These are phyloP conservation scores for Mormyrus lacerda DNA, from an alignment of 2,113 vertebrate genomes.

Conservation along the genomic window DNA sequence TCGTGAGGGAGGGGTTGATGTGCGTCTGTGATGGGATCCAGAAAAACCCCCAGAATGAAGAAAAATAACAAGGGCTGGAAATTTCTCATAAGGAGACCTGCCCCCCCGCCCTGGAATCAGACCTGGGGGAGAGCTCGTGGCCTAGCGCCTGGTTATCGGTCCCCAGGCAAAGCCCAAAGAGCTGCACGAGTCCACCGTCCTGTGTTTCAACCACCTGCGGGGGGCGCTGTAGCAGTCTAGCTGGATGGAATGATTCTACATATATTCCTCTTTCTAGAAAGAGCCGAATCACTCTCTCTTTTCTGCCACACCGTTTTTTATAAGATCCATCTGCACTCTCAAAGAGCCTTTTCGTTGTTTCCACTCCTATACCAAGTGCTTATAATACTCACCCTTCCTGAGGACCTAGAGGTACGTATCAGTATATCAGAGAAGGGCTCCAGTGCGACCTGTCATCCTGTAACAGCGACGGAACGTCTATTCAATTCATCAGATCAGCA, in stretches of 20 bases:
- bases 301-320: neutral
- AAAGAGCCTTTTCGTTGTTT: neutral
- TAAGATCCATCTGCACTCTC: neutral
- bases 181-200: neutral
- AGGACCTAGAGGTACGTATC: neutral
- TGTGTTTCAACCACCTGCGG: neutral
- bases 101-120: neutral
- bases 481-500: neutral
- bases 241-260: neutral
- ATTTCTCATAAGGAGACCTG: neutral
- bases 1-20: neutral
- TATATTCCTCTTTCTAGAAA: neutral
- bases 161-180: neutral
- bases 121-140: neutral
- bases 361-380: neutral
- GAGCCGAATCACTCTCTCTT: neutral
- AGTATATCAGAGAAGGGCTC: neutral
- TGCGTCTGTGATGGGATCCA: neutral
- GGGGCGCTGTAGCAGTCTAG: neutral
- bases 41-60: neutral
- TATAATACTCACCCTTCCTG: neutral
- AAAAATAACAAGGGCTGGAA: neutral
- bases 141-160: neutral
- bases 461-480: neutral
- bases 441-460: neutral